phyloP scores from a whole-genome alignment of 2,113 vertebrate genomes.

The Amphiprion ocellaris region DNA sequence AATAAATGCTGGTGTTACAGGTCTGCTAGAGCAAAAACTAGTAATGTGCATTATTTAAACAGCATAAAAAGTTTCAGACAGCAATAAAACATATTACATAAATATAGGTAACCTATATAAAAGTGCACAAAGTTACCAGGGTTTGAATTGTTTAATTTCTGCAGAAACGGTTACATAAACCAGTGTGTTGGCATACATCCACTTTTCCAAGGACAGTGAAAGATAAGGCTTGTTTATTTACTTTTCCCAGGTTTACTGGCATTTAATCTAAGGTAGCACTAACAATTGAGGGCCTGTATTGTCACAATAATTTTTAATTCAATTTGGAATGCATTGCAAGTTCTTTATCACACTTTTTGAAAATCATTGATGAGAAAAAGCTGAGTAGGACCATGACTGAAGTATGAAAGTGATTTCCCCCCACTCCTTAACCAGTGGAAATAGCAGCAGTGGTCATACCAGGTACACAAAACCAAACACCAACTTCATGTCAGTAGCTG shows the following conservation, averaged over 20 bases:
- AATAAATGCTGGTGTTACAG: not conserved
- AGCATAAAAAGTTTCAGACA: not conserved
- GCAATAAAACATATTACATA: not conserved
- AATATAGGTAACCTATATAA: too few relatives aligned
- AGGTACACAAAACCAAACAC: not conserved
- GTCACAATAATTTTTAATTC: not conserved
- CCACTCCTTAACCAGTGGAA: not conserved
- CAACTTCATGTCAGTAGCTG: slow-evolving; percentile 16
- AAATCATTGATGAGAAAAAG: not conserved
- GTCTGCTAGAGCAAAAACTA: not conserved
- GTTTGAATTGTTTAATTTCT: not conserved
- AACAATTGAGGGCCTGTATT: not conserved
- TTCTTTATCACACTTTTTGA: not conserved
- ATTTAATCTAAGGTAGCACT: too few relatives aligned
- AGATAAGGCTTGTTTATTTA: not conserved
- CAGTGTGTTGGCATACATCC: not conserved
- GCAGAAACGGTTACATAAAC: not conserved
- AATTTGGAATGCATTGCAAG: not conserved
- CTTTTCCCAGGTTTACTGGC: too few relatives aligned
- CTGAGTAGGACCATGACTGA: not conserved
- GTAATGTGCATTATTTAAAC: not conserved
- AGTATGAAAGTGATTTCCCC: not conserved
- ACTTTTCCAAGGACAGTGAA: not conserved
- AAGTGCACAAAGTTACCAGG: not conserved
- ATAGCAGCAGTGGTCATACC: not conserved